Base-by-base conservation (phyloP, 1,140 invertebrate species). In the Armadillidium nasatum region DNA sequence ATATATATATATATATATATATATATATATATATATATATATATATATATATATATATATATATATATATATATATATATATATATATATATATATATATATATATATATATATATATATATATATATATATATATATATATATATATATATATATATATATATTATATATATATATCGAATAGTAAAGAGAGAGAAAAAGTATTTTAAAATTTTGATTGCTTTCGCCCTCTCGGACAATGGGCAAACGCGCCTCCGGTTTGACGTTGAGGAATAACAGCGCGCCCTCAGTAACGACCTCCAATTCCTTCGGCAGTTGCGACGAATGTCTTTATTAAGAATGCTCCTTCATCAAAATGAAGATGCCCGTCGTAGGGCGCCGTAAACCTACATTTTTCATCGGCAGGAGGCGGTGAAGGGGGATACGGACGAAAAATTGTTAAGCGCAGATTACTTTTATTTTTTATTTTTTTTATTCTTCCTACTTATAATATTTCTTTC, bases 341-440 rank as follows among this genome's bases (percentile, higher is more conserved):
- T 15, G 2, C 50, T 60, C 50, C 50, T 60, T 19, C 50, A 7
- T 60, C 46, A 60, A 13, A 60, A 60, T 60, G 50, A 60, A 60
- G 50, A 60, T 60, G 50, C 50, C 46, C 50, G 50, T 60, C 50
- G 50, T 60, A 60, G 50, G 50, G 50, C 50, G 50, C 50, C 50
- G 50, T 60, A 60, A 60, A 60, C 11, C 11, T 19, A 60, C 50
- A 60, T 60, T 60, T 60, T 60, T 60, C 50, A 60, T 60, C 50
- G 50, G 50, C 50, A 60, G 50, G 50, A 60, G 50, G 19, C 50
- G 50, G 11, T 19, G 50, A 15, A 13, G 50, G 50, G 50, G 11
- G 19, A 19, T 15, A 60, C 4, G 50, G 19, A 60, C 50, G 50
- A 60, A 19, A 60, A 60, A 60, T 60, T 33, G 50, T 13, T 13